These are phyloP conservation scores for Deladenus siricidicola DNA, from an alignment of 2,888 invertebrate genomes.

Conservation along the genomic window DNA sequence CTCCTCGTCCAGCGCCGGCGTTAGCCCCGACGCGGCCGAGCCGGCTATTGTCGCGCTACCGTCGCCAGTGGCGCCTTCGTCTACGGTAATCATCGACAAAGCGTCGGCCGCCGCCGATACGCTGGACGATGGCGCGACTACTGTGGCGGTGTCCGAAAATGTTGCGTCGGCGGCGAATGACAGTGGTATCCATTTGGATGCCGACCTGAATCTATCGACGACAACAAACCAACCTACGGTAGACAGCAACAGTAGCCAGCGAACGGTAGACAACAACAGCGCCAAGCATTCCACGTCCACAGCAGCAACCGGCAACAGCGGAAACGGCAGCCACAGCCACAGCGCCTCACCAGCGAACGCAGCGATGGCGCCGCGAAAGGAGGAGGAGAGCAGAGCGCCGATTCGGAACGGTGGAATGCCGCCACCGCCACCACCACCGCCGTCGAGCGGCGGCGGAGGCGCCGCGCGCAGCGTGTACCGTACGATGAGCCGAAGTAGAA, in stretches of 20 bases:
- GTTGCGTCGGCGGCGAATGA: background rate
- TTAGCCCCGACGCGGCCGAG: background rate
- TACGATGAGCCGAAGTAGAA: background rate
- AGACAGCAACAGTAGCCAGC: no score
- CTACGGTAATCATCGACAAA: no score
- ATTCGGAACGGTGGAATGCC: no score
- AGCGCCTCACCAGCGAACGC: no score
- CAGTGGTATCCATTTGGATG: background rate
- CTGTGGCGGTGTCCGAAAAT: background rate
- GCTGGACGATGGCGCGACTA: background rate
- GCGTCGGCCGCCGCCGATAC: background rate
- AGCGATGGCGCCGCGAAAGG: no score
- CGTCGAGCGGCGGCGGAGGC: no score
- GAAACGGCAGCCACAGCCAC: no score
- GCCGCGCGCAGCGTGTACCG: background rate
- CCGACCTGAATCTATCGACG: background rate
- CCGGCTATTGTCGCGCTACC: background rate
- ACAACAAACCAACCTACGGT: background rate
- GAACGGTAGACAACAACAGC: no score
- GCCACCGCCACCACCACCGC: no score
- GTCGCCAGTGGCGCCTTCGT: background rate
- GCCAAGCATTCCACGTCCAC: no score
- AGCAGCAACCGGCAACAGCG: no score
- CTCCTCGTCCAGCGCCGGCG: background rate
- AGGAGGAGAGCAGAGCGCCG: no score